Evolutionary conservation across 2,113 vertebrate genomes (phyloP).

Genomic region (Garra rufa): DNA sequence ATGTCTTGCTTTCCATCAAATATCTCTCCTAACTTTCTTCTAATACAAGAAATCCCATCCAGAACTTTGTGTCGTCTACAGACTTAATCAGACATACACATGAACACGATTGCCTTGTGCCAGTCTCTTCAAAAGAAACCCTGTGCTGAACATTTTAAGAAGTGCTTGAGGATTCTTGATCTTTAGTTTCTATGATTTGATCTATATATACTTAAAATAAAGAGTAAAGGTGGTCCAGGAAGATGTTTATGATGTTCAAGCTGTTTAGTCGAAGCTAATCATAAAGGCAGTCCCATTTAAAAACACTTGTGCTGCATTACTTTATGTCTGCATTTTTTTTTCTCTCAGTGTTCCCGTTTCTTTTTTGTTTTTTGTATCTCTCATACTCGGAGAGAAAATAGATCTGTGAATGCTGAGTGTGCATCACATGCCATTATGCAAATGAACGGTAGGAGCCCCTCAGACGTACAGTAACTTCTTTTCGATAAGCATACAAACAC

Average conservation of each 20-base stretch:
- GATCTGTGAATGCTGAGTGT: slow-evolving; percentile 6
- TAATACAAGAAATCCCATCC: slow-evolving; percentile 33
- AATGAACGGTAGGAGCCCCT: neutral
- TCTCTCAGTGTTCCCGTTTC: slow-evolving; percentile 16
- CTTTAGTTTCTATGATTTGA: no score
- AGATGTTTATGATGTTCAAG: neutral
- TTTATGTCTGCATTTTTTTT: neutral
- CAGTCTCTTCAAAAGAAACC: slow-evolving; percentile 32
- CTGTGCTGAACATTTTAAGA: neutral
- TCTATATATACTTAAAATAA: no score
- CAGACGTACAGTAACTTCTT: neutral
- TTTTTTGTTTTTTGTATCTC: slow-evolving; percentile 16
- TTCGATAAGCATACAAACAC: neutral
- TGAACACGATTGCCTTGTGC: neutral
- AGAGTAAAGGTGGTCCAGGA: no score
- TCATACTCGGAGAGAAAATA: slow-evolving; percentile 1
- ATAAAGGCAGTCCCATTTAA: slow-evolving; percentile 1
- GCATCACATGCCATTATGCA: slow-evolving; percentile 13
- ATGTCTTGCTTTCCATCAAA: slow-evolving; percentile 39
- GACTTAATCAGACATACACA: slow-evolving; percentile 9
- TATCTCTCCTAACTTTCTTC: slow-evolving; percentile 25
- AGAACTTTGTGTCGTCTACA: slow-evolving; percentile 10
- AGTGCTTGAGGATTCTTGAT: neutral
- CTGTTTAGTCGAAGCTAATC: neutral
- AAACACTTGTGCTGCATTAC: neutral